Evolutionary conservation across 2,797 vertebrate genomes (phyloP).

Genomic region (Champsocephalus gunnari): DNA sequence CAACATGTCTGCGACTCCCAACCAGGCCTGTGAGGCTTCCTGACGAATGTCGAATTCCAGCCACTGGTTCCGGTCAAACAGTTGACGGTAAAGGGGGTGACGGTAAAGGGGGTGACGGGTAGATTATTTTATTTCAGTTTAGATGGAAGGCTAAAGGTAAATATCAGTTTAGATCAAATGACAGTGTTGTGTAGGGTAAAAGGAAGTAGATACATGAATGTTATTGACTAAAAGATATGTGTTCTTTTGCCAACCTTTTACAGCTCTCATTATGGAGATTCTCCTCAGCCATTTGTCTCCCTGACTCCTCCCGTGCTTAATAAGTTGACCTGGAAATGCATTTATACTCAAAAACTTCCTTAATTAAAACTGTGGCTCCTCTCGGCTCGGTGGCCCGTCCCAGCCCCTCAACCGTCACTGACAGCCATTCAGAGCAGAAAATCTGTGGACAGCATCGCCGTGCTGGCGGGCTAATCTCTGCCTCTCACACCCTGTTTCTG

Average conservation of each 20-base stretch:
- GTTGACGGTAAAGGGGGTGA: background rate
- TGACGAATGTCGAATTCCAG: background rate
- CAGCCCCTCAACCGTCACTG: slow-evolving; percentile 62
- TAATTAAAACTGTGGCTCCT: slow-evolving; percentile 77
- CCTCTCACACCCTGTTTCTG: slow-evolving; percentile 78
- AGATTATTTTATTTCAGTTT: background rate
- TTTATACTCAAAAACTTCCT: slow-evolving; percentile 72
- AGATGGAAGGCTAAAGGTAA: slow-evolving; percentile 6
- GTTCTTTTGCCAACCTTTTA: slow-evolving; percentile 9
- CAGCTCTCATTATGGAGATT: background rate
- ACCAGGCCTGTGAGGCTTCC: slow-evolving; percentile 3
- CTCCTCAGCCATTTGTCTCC: background rate
- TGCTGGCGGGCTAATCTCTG: slow-evolving; percentile 76
- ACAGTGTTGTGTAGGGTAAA: background rate
- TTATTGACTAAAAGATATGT: background rate
- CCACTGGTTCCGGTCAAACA: slow-evolving; percentile 8
- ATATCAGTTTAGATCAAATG: background rate
- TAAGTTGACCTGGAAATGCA: slow-evolving; percentile 70
- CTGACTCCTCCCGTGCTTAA: slow-evolving; percentile 22
- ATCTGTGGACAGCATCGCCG: slow-evolving; percentile 78
- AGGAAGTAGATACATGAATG: background rate
- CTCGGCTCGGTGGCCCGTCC: slow-evolving; percentile 56
- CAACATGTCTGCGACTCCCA: slow-evolving; percentile 32
- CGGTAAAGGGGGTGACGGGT: background rate
- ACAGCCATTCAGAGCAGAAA: slow-evolving; percentile 77